Conservation (phyloP, 2,797 vertebrate species). For the Cossypha dichroa region DNA sequence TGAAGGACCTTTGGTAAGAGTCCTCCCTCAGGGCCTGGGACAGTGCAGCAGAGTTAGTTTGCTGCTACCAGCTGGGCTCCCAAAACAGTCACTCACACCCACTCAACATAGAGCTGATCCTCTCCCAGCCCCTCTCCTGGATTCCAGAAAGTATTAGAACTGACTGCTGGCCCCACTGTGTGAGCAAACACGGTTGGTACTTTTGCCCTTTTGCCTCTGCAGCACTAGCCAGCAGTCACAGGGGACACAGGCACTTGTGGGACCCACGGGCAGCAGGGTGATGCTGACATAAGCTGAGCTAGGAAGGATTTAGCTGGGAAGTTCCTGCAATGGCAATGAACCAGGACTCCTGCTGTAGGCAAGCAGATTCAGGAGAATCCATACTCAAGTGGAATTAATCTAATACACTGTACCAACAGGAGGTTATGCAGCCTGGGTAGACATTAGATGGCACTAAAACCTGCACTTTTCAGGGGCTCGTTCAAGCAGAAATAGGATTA, state of each 20-base stretch:
- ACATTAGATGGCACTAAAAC: constrained; percentile 19
- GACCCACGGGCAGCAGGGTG: not conserved
- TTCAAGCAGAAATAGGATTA: not conserved
- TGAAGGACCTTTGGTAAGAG: not conserved
- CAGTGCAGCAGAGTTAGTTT: not conserved
- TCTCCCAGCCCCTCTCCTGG: not conserved
- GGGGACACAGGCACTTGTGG: not conserved
- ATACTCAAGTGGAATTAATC: not conserved
- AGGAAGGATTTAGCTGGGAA: not conserved
- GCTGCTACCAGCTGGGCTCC: not conserved
- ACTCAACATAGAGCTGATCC: not conserved
- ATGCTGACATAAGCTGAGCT: rapidly evolving
- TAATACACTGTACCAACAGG: not conserved
- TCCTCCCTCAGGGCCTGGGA: not conserved
- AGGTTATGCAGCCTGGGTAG: not conserved
- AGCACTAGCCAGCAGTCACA: rapidly evolving
- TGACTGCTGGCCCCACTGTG: rapidly evolving
- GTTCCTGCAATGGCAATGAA: not conserved
- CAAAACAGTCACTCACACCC: rapidly evolving
- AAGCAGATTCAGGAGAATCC: not conserved
- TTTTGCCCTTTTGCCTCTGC: too few species aligned
- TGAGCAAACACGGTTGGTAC: not conserved
- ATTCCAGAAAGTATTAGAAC: not conserved
- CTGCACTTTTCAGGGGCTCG: rapidly evolving
- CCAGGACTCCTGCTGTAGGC: not conserved